These are phyloP conservation scores for Euschistus heros DNA, from an alignment of 1,140 invertebrate genomes.

Conservation along the genomic window DNA sequence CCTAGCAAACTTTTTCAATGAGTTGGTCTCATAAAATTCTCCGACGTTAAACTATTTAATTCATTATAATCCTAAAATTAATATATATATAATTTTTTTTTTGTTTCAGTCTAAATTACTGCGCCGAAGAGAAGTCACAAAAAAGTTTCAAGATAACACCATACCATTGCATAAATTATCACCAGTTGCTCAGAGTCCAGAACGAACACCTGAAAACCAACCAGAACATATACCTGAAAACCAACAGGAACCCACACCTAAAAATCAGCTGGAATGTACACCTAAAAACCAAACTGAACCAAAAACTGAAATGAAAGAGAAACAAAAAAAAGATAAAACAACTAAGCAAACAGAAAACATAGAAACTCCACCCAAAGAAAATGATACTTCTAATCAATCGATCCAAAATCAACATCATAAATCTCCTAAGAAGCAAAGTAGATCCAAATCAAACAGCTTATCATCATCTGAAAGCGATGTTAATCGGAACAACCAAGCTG, in stretches of 20 bases:
- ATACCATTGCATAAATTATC: conserved; percentile 5
- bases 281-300: background rate
- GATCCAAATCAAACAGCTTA: no score
- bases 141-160: background rate
- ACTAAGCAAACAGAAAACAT: background rate
- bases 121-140: no score
- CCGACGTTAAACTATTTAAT: conserved; percentile 1
- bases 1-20: no score
- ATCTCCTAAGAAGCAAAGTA: no score
- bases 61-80: background rate
- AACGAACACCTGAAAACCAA: background rate
- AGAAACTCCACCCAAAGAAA: background rate
- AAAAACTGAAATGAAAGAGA: background rate
- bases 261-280: background rate
- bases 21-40: no score
- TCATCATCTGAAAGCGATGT: no score
- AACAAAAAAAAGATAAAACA: background rate
- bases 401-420: no score
- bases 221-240: background rate
- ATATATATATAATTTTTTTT: background rate
- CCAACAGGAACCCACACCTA: background rate
- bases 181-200: conserved; percentile 9
- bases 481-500: no score
- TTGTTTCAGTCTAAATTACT: no score
- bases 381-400: background rate